These are phyloP conservation scores for Alouatta palliata DNA, from an alignment of 2,113 vertebrate species.

Conservation along the genomic window DNA sequence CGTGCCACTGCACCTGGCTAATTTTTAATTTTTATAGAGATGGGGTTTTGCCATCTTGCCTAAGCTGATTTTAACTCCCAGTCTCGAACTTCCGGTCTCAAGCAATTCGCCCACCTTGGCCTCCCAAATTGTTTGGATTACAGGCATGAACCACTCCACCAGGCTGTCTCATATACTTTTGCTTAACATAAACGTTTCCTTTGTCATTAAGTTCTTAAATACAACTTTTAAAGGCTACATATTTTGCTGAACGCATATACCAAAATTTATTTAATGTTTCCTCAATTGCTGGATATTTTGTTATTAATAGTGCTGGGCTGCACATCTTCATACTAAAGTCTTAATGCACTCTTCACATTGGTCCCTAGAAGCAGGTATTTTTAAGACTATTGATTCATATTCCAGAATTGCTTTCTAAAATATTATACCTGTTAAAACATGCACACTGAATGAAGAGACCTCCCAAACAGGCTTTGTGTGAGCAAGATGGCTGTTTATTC, in stretches of 20 bases:
- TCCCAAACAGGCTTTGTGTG: too few species aligned
- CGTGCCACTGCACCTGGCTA: too few species aligned
- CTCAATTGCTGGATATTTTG: neutral
- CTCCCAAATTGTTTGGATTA: too few species aligned
- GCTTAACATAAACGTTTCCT: neutral
- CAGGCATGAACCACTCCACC: too few species aligned
- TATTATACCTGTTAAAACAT: neutral
- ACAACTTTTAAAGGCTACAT: neutral
- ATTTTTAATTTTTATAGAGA: too few species aligned
- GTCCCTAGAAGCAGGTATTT: neutral
- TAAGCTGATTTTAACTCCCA: too few species aligned
- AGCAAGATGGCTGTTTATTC: too few species aligned
- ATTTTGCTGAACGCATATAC: neutral
- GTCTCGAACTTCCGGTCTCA: too few species aligned
- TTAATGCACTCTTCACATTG: neutral
- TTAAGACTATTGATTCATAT: neutral
- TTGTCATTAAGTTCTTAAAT: constrained; percentile 15
- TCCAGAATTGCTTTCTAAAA: constrained; percentile 30
- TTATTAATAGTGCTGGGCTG: neutral
- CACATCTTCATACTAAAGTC: neutral
- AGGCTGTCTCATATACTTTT: neutral
- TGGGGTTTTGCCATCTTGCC: too few species aligned
- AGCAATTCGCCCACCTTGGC: too few species aligned
- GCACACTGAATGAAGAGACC: too few species aligned
- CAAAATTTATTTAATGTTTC: neutral